These are phyloP conservation scores for Drosophila rhopaloa DNA, from an alignment of 1,140 invertebrate genomes.

Conservation along the genomic window DNA sequence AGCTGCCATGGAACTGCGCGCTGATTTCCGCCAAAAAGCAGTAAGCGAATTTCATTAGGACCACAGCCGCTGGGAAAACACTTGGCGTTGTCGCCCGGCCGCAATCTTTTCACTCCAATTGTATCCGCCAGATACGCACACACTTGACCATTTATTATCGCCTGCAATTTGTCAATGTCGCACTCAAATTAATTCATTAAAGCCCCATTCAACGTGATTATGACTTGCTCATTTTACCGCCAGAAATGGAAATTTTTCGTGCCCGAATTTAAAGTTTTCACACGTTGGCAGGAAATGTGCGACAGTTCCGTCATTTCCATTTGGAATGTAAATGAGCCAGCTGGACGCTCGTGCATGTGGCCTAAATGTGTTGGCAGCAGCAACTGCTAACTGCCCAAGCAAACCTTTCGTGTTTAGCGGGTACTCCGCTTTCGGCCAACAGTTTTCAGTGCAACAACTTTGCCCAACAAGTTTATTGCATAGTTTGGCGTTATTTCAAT, in stretches of 20 bases:
- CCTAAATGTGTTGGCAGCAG: conserved; percentile 29
- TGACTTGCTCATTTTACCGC: conserved; percentile 44
- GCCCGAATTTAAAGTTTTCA: conserved; percentile 56
- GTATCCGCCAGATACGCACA: neutral
- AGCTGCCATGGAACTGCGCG: conserved; percentile 51
- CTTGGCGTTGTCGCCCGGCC: conserved; percentile 7
- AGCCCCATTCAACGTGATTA: conserved; percentile 33
- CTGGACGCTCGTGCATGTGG: conserved; percentile 42
- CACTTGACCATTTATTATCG: conserved; percentile 24
- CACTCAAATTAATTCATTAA: conserved; percentile 63
- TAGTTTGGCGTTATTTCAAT: conserved; percentile 68
- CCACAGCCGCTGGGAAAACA: conserved; percentile 29
- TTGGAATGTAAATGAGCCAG: conserved; percentile 71
- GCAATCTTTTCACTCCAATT: conserved; percentile 6
- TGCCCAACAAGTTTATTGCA: conserved; percentile 62
- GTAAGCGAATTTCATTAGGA: conserved; percentile 45
- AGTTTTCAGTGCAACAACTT: conserved; percentile 49
- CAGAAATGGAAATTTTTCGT: conserved; percentile 10
- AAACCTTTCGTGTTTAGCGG: conserved; percentile 32
- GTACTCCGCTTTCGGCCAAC: conserved; percentile 29
- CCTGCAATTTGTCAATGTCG: conserved; percentile 64
- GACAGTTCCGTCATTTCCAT: conserved; percentile 36
- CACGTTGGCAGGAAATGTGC: conserved; percentile 44
- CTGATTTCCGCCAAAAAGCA: conserved; percentile 39
- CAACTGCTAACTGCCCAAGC: conserved; percentile 25